These are phyloP conservation scores for Sebastes vulpes DNA, from an alignment of 2,797 vertebrate species.

Conservation along the genomic window DNA sequence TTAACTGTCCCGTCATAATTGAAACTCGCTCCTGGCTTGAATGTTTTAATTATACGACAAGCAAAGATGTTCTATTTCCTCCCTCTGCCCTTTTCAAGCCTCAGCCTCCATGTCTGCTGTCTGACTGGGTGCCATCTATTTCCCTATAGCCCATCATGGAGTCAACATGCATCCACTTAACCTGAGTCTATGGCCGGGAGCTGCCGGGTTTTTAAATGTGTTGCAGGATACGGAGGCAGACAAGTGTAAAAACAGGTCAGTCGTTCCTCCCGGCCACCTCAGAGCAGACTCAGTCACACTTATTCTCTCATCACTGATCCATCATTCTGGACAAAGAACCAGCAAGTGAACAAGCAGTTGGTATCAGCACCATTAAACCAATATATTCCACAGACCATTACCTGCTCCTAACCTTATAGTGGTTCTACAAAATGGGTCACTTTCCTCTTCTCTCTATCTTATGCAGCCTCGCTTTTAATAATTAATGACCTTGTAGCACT, in stretches of 20 bases:
- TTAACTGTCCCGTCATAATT: slow-evolving; percentile 67
- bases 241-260: slow-evolving; percentile 53
- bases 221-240: slow-evolving; percentile 43
- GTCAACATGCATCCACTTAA: slow-evolving; percentile 71
- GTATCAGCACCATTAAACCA: neutral
- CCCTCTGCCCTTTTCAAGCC: slow-evolving; percentile 46
- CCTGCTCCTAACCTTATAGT: neutral
- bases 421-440: slow-evolving; percentile 22
- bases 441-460: neutral
- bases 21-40: slow-evolving; percentile 55
- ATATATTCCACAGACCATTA: neutral
- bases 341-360: neutral
- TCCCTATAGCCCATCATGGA: slow-evolving; percentile 47
- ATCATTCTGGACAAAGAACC: neutral
- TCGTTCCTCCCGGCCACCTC: slow-evolving; percentile 2
- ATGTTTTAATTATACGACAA: slow-evolving; percentile 71
- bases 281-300: slow-evolving; percentile 31
- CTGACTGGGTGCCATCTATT: slow-evolving; percentile 57
- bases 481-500: slow-evolving; percentile 21
- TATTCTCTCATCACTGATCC: slow-evolving; percentile 9
- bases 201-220: slow-evolving; percentile 51
- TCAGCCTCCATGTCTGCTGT: slow-evolving; percentile 5
- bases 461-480: slow-evolving; percentile 23
- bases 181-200: slow-evolving; percentile 35
- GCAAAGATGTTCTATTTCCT: slow-evolving; percentile 60